Percentiles rank a stretch among this genome's conserved stretches.
These are phyloP conservation scores for Sphinx pinastri DNA, from an alignment of 2,888 invertebrate species.

Conservation along the genomic window DNA sequence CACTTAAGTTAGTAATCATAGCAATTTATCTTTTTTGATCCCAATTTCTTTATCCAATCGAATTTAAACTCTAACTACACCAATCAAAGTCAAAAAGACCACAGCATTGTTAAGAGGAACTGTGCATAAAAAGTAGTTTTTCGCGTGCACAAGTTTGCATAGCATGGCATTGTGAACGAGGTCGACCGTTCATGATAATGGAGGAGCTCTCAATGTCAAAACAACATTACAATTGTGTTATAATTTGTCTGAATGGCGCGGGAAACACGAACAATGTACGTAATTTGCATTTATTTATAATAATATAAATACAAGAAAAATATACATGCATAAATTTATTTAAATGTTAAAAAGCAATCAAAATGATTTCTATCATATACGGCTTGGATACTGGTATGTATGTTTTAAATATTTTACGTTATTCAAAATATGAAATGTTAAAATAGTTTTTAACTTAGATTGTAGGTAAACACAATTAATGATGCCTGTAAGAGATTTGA, in stretches of 20 bases:
- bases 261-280: constrained; percentile 5
- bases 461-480: too few species aligned
- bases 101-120: neutral
- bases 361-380: too few species aligned
- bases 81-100: neutral
- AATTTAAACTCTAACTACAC: neutral
- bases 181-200: constrained; percentile 24
- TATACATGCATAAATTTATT: neutral
- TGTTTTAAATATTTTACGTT: too few species aligned
- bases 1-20: neutral
- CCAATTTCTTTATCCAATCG: neutral
- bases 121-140: constrained; percentile 7
- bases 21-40: neutral
- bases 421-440: too few species aligned
- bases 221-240: neutral
- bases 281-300: neutral
- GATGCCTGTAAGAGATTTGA: too few species aligned
- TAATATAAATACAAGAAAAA: neutral
- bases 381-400: too few species aligned
- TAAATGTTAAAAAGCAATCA: too few species aligned
- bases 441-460: too few species aligned
- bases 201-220: constrained; percentile 10
- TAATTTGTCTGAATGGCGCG: constrained; percentile 9
- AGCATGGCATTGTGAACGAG: constrained; percentile 26
- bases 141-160: constrained; percentile 5